Evolutionary conservation across 2,797 vertebrate genomes (phyloP), one percentile per base, ranked within the genome.

Genomic region (Chelon auratus): DNA sequence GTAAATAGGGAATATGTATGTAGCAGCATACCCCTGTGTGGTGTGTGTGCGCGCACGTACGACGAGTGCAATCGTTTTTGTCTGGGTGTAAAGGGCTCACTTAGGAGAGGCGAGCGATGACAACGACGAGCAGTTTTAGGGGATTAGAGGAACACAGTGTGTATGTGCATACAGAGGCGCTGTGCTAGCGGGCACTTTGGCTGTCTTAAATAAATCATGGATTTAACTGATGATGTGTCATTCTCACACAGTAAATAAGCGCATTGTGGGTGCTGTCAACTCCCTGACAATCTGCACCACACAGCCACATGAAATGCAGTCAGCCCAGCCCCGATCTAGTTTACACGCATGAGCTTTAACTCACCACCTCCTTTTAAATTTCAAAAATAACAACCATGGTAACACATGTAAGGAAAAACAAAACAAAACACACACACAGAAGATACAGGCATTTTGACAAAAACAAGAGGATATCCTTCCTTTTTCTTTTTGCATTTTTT

Each of bases 121-220:
- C 68, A 85, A 48, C 39, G 65, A 84, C 78, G 73, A 82, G 82
- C 87, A 72, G 79, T 86, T 80, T 65, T 73, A 78, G 76, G 52
- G 82, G 90, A 91, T 90, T 84, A 86, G 83, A 74, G 58, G 62
- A 86, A 80, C 71, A 55, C 84, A 75, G 79, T 78, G 86, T 89
- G 79, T 78, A 85, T 89, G 82, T 81, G 82, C 77, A 72, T 77
- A 86, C 68, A 83, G 73, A 82, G 82, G 73, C 66, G 85, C 80
- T 80, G 79, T 79, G 89, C 90, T 91, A 77, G 73, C 62, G 88
- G 91, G 87, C 92, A 93, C 92, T 93, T 91, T 88, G 91, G 90
- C 90, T 89, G 90, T 89, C 87, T 83, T 88, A 81, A 92, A 92
- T 83, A 91, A 93, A 91, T 90, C 76, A 87, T 72, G 78, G 78